Conservation (phyloP, 1,140 invertebrate genomes). For the Diabrotica undecimpunctata region DNA sequence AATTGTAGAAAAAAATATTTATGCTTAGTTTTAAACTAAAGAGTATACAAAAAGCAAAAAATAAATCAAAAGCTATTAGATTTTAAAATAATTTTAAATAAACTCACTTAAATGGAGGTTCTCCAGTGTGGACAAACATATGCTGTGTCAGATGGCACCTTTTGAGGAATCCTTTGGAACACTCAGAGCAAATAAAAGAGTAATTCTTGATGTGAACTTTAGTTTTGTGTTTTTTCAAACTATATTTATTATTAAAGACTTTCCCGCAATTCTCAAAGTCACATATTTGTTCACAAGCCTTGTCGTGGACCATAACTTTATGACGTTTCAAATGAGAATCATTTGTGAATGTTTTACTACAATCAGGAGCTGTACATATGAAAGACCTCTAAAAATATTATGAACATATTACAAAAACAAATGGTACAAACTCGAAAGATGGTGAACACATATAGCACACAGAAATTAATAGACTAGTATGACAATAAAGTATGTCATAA, state of each 20-base stretch:
- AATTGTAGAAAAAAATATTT: background rate
- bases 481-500: too few species aligned
- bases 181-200: constrained; percentile 47
- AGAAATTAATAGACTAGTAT: too few species aligned
- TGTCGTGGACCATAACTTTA: constrained; percentile 41
- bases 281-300: constrained; percentile 23
- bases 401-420: background rate
- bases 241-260: constrained; percentile 36
- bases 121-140: constrained; percentile 49
- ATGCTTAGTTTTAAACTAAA: background rate
- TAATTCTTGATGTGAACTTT: constrained; percentile 41
- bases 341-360: constrained; percentile 51
- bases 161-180: constrained; percentile 47
- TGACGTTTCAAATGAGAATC: constrained; percentile 52
- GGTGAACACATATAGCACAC: too few species aligned
- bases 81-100: background rate
- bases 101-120: constrained; percentile 49
- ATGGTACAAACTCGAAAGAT: too few species aligned
- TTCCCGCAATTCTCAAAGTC: constrained; percentile 31
- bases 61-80: constrained; percentile 5
- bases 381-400: constrained; percentile 47
- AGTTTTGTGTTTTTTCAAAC: constrained; percentile 39
- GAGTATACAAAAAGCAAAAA: background rate
- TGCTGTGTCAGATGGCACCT: constrained; percentile 49
- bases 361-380: constrained; percentile 45